phyloP scores from a whole-genome alignment of 1,140 invertebrate species.

The Tribolium madens region DNA sequence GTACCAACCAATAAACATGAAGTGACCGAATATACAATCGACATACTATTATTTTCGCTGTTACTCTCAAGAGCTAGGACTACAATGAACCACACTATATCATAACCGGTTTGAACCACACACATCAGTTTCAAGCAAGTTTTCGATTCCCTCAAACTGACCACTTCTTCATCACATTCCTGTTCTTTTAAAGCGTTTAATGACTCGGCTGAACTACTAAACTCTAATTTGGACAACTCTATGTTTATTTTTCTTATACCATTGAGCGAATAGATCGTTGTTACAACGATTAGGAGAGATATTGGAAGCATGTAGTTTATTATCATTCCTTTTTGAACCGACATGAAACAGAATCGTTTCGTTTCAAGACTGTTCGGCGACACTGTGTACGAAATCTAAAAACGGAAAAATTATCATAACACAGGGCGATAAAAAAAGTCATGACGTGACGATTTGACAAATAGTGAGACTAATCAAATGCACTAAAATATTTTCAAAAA shows the following conservation, averaged over 20 bases:
- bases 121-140: conserved; percentile 62
- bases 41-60: conserved; percentile 70
- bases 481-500: too few relatives aligned
- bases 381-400: conserved; percentile 72
- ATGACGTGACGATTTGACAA: too few relatives aligned
- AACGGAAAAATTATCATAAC: conserved; percentile 54
- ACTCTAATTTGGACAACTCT: conserved; percentile 62
- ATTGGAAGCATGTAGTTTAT: conserved; percentile 79
- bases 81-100: conserved; percentile 75
- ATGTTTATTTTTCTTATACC: conserved; percentile 64
- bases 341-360: conserved; percentile 79
- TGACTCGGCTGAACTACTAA: conserved; percentile 61
- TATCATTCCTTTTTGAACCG: conserved; percentile 78
- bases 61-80: conserved; percentile 79
- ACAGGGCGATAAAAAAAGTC: too few relatives aligned
- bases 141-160: conserved; percentile 61
- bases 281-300: conserved; percentile 74
- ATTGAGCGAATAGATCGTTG: conserved; percentile 66
- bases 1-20: conserved; percentile 68
- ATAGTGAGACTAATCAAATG: too few relatives aligned
- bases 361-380: conserved; percentile 77
- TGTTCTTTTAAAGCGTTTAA: conserved; percentile 58
- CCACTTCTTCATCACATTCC: conserved; percentile 57
- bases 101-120: conserved; percentile 61
- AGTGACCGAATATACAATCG: conserved; percentile 70